Percentiles rank a stretch among this genome's conserved stretches.
Conservation (phyloP, 1,140 invertebrate species). For the Tribolium madens region DNA sequence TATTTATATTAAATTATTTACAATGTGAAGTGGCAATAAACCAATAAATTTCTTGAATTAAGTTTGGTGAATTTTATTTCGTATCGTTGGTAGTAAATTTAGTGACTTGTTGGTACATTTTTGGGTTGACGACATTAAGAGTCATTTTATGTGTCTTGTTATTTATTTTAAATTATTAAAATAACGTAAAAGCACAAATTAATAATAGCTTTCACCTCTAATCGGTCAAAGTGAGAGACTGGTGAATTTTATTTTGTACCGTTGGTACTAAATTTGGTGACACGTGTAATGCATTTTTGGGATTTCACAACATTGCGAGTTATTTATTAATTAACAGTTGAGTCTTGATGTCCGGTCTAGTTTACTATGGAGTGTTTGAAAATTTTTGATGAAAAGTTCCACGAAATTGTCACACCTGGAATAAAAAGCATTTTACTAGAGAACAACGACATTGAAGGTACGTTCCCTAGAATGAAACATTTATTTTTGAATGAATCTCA, state of each 20-base stretch:
- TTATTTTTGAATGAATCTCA: too few species aligned
- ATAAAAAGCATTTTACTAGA: constrained; percentile 54
- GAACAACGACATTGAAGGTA: constrained; percentile 39
- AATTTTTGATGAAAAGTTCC: constrained; percentile 58
- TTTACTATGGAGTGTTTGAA: constrained; percentile 51
- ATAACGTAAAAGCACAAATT: too few species aligned
- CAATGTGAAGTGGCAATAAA: background rate
- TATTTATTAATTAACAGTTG: background rate
- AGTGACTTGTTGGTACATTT: too few species aligned
- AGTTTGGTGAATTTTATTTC: background rate
- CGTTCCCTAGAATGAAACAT: too few species aligned
- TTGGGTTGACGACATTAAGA: too few species aligned
- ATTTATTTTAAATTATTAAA: too few species aligned
- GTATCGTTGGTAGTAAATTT: background rate
- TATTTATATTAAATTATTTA: background rate
- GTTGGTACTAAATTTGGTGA: too few species aligned
- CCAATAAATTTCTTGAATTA: background rate
- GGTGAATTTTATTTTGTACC: background rate
- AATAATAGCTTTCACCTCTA: too few species aligned
- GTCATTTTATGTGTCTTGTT: too few species aligned
- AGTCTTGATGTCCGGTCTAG: background rate
- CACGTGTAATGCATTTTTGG: too few species aligned
- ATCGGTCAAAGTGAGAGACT: too few species aligned
- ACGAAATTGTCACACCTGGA: constrained; percentile 51
- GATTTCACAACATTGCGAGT: background rate